Percentiles rank a stretch among this genome's conserved stretches.
phyloP scores from a whole-genome alignment of 92 coral and sea anemone genomes.

The Scolanthus callimorphus region DNA sequence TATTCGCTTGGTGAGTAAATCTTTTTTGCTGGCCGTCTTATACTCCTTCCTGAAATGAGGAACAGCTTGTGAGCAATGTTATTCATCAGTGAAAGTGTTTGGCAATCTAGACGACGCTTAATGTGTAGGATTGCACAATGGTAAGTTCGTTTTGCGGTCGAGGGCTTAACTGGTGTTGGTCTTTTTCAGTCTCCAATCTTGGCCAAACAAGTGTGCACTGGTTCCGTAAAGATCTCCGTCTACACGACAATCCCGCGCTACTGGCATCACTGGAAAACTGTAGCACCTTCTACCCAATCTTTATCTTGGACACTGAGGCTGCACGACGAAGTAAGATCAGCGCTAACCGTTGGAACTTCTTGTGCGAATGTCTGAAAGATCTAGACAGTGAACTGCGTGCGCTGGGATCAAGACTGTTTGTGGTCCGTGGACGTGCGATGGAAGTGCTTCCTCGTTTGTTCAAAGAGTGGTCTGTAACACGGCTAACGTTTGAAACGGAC shows the following conservation, averaged over 20 bases:
- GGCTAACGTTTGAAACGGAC: constrained; percentile 71
- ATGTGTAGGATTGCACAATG: too few relatives aligned
- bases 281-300: constrained; percentile 64
- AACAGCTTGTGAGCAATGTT: too few relatives aligned
- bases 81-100: too few relatives aligned
- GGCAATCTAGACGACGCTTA: too few relatives aligned
- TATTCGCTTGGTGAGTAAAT: too few relatives aligned
- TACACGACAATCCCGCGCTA: constrained; percentile 39
- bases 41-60: too few relatives aligned
- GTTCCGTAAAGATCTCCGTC: constrained; percentile 78
- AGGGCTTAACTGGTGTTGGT: too few relatives aligned
- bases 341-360: constrained; percentile 38
- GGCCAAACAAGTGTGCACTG: constrained; percentile 70
- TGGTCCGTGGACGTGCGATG: constrained; percentile 64
- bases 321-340: constrained; percentile 46
- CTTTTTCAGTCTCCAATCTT: neutral
- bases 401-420: constrained; percentile 70
- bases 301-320: constrained; percentile 62
- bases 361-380: constrained; percentile 47
- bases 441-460: constrained; percentile 53
- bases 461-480: constrained; percentile 55
- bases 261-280: constrained; percentile 53
- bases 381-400: constrained; percentile 57
- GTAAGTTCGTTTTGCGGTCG: too few relatives aligned
- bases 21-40: too few relatives aligned